Percentiles rank a stretch among this genome's conserved stretches.
Conservation (phyloP, 2,113 vertebrate genomes). For the Litocranius walleri region DNA sequence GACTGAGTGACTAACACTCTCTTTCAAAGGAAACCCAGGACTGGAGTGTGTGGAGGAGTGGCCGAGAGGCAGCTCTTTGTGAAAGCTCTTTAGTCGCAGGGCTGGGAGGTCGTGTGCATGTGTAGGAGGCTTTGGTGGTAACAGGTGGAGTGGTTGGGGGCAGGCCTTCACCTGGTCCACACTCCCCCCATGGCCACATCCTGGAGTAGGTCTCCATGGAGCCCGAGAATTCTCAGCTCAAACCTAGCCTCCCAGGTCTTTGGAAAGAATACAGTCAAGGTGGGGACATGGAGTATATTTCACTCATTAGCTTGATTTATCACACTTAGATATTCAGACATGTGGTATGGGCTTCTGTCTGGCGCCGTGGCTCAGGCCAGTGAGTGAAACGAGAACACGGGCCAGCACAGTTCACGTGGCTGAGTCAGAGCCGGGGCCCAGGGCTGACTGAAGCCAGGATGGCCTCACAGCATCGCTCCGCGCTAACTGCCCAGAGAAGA, state of each 20-base stretch:
- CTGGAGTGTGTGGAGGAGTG: not conserved
- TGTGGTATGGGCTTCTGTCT: not conserved
- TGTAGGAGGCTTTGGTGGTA: too few species aligned
- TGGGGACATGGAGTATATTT: not conserved
- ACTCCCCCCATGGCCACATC: not conserved
- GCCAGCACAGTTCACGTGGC: not conserved
- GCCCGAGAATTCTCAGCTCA: not conserved
- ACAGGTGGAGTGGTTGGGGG: too few species aligned
- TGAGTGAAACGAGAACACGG: not conserved
- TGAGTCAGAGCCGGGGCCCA: not conserved
- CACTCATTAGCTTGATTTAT: not conserved
- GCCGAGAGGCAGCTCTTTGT: not conserved
- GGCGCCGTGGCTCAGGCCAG: not conserved
- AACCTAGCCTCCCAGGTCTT: not conserved
- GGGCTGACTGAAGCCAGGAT: not conserved
- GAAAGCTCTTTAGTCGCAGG: not conserved
- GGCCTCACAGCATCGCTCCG: accelerated
- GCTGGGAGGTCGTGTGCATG: accelerated
- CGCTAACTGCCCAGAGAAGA: not conserved
- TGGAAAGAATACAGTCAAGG: not conserved
- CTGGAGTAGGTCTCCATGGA: not conserved
- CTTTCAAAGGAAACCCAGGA: not conserved
- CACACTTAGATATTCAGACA: not conserved
- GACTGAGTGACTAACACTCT: not conserved
- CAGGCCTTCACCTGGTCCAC: not conserved